Evolutionary conservation across 2,888 invertebrate genomes (phyloP), one percentile per base, ranked within the genome.

Genomic region (Idaea aversata): DNA sequence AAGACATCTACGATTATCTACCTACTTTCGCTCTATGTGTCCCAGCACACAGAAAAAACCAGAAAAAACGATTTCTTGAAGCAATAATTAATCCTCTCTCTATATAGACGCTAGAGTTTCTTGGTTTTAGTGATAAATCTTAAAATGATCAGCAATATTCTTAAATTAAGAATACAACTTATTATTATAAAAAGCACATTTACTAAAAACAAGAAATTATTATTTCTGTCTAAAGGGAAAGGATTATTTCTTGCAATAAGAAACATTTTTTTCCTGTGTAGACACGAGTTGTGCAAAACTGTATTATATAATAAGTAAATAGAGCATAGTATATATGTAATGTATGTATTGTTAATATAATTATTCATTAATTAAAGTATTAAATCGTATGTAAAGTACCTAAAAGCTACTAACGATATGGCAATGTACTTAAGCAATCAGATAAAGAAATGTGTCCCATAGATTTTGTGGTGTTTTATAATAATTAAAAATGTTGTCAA

Each of bases 401-500:
- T 88, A 85, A 84, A 47, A 83, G 86, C 88, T 89, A 86, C 81
- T 83, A 84, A 86, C 88, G 82, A 79, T 80, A 82, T 80, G 88
- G 86, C 87, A 80, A 86, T 87, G 91, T 91, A 91, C 88, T 90
- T 91, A 91, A 88, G 88, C 87, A 88, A 90, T 87, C 86, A 78
- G 83, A 84, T 59, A 25, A 59, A 10, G 59, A 81, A 85, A 77
- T 90, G 87, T 89, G 88, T 89, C 87, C 80, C 80, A 88, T 91
- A 90, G 87, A 91, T 88, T 89, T 92, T 92, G 91, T 92, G 93
- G 93, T 93, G 91, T 93, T 92, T 92, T 92, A 88, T 92, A 92
- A 92, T 91, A 92, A 92, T 91, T 91, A 93, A 92, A 47, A 92
- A 93, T 90, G 91, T 93, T 93, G 93, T 93, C 93, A 93, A 93